Base-by-base conservation (phyloP, 1,140 invertebrate genomes). In the Euura lappo region DNA sequence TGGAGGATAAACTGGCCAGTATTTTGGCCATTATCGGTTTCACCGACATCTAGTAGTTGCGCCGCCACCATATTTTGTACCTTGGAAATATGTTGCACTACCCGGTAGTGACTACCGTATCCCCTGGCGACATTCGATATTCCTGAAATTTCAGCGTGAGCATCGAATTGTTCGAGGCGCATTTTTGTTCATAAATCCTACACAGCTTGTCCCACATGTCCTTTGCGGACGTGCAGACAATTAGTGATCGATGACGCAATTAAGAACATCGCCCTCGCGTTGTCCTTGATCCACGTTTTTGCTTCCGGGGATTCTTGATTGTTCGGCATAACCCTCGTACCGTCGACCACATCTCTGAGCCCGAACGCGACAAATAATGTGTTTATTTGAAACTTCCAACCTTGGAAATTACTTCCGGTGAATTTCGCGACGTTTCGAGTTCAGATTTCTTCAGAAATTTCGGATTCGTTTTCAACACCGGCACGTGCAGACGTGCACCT, bases 1-100 rank as follows among this genome's bases (percentile, higher is more conserved):
- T 72, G 0, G 46, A 2, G 2, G 75, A 71, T 44, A 77, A 69
- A 69, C 70, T 75, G 10, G 69, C 68, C 6, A 75, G 43, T 44
- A 78, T 65, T 66, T 87, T 85, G 2, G 66, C 66, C 66, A 13
- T 2, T 8, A 73, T 69, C 60, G 6, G 7, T 71, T 72, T 85
- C 84, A 8, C 78, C 81, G 45, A 72, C 73, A 73, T 86, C 83
- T 75, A 72, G 79, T 6, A 85, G 60, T 70, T 84, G 79, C 1
- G 28, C 28, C 2, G 46, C 72, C 67, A 73, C 72, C 67, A 73
- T 73, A 44, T 73, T 73, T 69, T 67, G n/a, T 28, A 85, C 75
- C 72, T 84, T 84, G 1, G 82, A 71, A 13, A 87, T 80, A 77
- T 85, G 80, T 65, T 84, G 77, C 1, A 74, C 79, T 28, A 28